A percentile compares a stretch with the other conserved stretches of the same genome.
Evolutionary conservation across 2,888 invertebrate genomes (phyloP).

Genomic region (Lepeophtheirus nordmannii): DNA sequence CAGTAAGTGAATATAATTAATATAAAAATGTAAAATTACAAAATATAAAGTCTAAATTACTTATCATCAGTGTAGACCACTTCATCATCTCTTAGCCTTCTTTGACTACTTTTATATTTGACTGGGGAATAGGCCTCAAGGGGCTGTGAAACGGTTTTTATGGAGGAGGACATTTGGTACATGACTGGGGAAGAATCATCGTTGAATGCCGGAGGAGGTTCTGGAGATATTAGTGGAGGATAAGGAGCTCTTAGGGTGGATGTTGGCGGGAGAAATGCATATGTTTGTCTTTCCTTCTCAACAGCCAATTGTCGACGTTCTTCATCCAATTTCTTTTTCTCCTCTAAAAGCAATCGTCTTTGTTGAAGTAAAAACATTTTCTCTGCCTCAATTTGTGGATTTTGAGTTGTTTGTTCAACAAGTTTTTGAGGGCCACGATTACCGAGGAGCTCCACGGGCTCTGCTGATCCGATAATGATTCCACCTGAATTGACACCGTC

Average conservation of each 20-base stretch:
- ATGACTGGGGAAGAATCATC: not conserved
- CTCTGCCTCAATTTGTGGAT: not conserved
- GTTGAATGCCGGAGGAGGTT: not conserved
- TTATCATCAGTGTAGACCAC: too few species aligned
- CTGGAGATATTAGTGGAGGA: not conserved
- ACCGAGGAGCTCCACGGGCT: not conserved
- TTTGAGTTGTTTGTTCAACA: not conserved
- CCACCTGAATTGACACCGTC: not conserved
- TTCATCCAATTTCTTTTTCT: not conserved
- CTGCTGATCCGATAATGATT: not conserved
- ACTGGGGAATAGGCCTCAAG: not conserved
- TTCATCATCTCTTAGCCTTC: too few species aligned
- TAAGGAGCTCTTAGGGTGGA: not conserved
- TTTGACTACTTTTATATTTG: too few species aligned
- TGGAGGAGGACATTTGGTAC: not conserved
- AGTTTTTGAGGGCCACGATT: not conserved
- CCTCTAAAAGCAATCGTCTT: not conserved
- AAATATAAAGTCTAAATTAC: too few species aligned
- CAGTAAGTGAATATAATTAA: not conserved
- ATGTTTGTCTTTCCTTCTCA: not conserved
- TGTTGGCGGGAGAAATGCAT: not conserved
- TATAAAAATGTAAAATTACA: too few species aligned
- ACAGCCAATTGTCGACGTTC: slow-evolving; percentile 1
- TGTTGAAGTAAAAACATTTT: not conserved
- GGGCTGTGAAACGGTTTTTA: not conserved